Evolutionary conservation across 53 echinoderm and acorn worm species (phyloP).

Genomic region (Apostichopus leukothele): DNA sequence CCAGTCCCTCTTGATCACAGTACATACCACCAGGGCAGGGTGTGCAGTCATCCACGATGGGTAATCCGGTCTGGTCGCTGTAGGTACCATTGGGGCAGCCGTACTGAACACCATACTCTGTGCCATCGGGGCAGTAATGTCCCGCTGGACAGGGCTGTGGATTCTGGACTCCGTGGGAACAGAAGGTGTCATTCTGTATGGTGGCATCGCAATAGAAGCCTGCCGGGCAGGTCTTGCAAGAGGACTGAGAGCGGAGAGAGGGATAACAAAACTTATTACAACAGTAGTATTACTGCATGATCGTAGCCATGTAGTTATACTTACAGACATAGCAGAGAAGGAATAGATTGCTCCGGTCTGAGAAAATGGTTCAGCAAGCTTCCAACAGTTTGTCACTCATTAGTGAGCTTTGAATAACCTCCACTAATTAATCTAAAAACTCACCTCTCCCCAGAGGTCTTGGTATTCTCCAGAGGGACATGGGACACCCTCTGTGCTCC

Average conservation of each 20-base stretch:
- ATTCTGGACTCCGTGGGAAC: slow-evolving; percentile 91
- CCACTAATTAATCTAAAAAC: background rate
- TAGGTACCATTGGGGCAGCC: slow-evolving; percentile 88
- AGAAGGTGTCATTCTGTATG: slow-evolving; percentile 83
- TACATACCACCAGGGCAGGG: slow-evolving; percentile 89
- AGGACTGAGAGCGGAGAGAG: slow-evolving; percentile 45
- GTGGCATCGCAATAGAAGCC: slow-evolving; percentile 96
- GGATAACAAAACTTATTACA: background rate
- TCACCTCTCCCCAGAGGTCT: slow-evolving; percentile 85
- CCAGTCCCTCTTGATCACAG: slow-evolving; percentile 75
- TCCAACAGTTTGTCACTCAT: background rate
- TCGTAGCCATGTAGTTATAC: no score
- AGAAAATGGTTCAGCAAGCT: no score
- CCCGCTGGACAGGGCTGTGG: slow-evolving; percentile 88
- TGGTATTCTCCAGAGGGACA: slow-evolving; percentile 89
- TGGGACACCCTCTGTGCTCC: slow-evolving; percentile 60
- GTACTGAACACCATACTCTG: slow-evolving; percentile 71
- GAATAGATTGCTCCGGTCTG: no score
- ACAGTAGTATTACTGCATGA: no score
- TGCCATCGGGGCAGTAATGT: slow-evolving; percentile 87
- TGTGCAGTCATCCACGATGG: slow-evolving; percentile 65
- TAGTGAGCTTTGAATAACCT: background rate
- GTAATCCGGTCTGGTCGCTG: slow-evolving; percentile 62
- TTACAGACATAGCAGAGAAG: no score
- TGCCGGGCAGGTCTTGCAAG: slow-evolving; percentile 81